Evolutionary conservation across 2,113 vertebrate species (phyloP).

Genomic region (Cyanoderma ruficeps): DNA sequence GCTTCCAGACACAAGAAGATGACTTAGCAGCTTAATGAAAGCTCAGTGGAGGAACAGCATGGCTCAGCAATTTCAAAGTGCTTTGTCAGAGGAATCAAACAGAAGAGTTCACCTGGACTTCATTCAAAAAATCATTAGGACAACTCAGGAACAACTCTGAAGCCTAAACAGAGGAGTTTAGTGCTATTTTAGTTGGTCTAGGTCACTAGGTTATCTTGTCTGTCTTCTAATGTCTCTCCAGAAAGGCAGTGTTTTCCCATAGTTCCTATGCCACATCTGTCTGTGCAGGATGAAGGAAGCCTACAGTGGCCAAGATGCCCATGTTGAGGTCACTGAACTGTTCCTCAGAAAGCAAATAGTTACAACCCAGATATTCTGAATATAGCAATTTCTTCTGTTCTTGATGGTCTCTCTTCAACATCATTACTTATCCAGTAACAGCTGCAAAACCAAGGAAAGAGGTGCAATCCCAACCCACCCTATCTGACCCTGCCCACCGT

Average conservation of each 20-base stretch:
- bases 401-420: not conserved
- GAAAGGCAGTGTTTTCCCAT: not conserved
- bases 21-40: slow-evolving; percentile 12
- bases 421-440: not conserved
- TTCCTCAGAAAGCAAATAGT: not conserved
- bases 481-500: not conserved
- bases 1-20: not conserved
- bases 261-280: not conserved
- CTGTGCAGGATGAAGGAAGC: not conserved
- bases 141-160: not conserved
- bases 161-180: not conserved
- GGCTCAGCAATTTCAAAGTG: slow-evolving; percentile 10
- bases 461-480: not conserved
- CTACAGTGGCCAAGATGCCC: not conserved
- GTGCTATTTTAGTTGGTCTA: not conserved
- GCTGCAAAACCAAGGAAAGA: not conserved
- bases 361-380: not conserved
- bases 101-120: not conserved
- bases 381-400: not conserved
- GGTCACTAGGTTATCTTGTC: not conserved
- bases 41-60: not conserved
- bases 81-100: not conserved
- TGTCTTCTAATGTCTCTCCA: not conserved
- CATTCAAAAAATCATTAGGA: not conserved
- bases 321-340: not conserved